These are phyloP conservation scores for Brevipalpus yothersi DNA, from an alignment of 1,140 invertebrate genomes.

Conservation along the genomic window DNA sequence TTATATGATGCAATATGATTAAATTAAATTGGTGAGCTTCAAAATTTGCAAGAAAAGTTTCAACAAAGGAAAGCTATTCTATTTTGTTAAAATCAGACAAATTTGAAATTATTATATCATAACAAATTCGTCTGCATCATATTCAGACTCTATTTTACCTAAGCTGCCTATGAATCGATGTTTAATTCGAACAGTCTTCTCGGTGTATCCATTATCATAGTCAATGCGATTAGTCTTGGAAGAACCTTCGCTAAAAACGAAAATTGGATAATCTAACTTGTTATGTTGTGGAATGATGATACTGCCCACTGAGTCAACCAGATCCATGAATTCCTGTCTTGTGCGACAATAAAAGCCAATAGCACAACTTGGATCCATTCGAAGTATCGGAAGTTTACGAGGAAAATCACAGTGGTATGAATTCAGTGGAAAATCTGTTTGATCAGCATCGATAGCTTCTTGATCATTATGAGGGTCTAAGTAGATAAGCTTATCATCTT, in stretches of 20 bases:
- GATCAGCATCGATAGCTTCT: conserved; percentile 41
- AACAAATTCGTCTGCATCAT: conserved; percentile 44
- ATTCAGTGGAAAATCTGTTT: conserved; percentile 21
- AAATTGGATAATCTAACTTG: conserved; percentile 45
- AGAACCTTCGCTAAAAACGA: conserved; percentile 43
- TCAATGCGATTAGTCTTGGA: conserved; percentile 17
- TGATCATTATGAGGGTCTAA: conserved; percentile 81
- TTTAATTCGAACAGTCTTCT: conserved; percentile 3
- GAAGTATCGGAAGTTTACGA: conserved; percentile 55
- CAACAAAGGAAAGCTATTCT: no score
- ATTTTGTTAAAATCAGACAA: neutral
- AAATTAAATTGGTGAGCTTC: no score
- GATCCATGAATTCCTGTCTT: conserved; percentile 34
- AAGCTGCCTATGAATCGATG: conserved; percentile 12
- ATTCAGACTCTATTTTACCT: conserved; percentile 32
- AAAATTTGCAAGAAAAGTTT: no score
- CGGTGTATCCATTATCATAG: neutral
- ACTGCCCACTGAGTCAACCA: conserved; percentile 19
- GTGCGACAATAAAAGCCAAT: conserved; percentile 61
- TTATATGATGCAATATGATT: no score
- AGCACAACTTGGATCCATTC: conserved; percentile 79
- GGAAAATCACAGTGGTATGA: conserved; percentile 64
- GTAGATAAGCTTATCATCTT: conserved; percentile 71
- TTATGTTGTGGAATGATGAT: conserved; percentile 30
- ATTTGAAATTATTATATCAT: conserved; percentile 1